A percentile compares a stretch with the other conserved stretches of the same genome.
Conservation (phyloP, 1,140 invertebrate species). For the Atta texana region DNA sequence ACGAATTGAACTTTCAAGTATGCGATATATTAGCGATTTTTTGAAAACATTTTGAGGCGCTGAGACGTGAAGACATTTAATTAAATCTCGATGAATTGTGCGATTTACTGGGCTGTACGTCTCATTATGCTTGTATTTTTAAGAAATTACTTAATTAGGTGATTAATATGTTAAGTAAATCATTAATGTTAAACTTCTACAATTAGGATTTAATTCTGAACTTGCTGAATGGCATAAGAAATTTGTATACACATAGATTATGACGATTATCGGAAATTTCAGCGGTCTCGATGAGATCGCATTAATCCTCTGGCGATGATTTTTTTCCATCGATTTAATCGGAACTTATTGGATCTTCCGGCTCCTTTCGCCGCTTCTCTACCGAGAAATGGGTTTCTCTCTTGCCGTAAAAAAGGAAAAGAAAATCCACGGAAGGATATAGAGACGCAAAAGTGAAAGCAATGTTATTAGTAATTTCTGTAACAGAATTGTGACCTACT, state of each 20-base stretch:
- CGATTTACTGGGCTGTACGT: background rate
- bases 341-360: background rate
- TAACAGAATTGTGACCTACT: conserved; percentile 33
- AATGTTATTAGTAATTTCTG: conserved; percentile 34
- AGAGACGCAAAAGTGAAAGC: conserved; percentile 65
- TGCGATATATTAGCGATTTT: background rate
- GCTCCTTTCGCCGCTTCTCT: conserved; percentile 11
- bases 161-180: background rate
- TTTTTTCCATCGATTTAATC: background rate
- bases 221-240: background rate
- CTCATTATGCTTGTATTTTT: background rate
- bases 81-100: background rate
- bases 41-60: background rate
- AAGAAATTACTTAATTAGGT: background rate
- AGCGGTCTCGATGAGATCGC: background rate
- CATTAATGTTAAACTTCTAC: background rate
- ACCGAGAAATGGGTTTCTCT: conserved; percentile 31
- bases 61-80: too few species aligned
- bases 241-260: background rate
- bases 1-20: background rate
- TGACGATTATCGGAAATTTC: background rate
- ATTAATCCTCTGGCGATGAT: conserved; percentile 5
- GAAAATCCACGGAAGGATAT: conserved; percentile 4
- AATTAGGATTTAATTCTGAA: background rate
- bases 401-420: background rate